Conservation (phyloP, 2,113 vertebrate species). For the Centropus unirufus region DNA sequence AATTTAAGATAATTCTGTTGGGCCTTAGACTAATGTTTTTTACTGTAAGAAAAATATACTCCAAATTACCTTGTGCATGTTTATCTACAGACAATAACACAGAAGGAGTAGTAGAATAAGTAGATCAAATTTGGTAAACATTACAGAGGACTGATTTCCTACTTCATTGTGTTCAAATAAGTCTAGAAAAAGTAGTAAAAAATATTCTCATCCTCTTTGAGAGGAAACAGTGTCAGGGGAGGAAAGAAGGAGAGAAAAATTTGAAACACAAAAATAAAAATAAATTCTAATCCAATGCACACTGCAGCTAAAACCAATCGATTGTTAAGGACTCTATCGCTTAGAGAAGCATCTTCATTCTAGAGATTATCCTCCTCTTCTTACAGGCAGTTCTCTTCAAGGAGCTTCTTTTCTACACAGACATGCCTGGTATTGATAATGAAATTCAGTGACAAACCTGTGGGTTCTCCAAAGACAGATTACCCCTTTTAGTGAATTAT, state of each 20-base stretch:
- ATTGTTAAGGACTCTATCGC: neutral
- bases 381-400: neutral
- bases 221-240: neutral
- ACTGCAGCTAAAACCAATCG: neutral
- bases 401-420: neutral
- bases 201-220: neutral
- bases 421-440: constrained; percentile 2
- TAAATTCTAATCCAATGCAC: neutral
- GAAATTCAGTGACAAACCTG: constrained; percentile 49
- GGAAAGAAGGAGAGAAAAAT: neutral
- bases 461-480: constrained; percentile 32
- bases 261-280: neutral
- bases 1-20: neutral
- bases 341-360: neutral
- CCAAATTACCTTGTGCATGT: neutral
- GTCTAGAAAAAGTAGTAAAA: neutral
- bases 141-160: neutral
- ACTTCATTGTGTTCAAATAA: neutral
- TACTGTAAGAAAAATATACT: neutral
- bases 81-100: neutral
- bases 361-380: neutral
- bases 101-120: neutral
- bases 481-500: constrained; percentile 37
- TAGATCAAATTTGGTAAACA: neutral
- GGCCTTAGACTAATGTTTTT: neutral